Evolutionary conservation across 1,140 invertebrate genomes (phyloP).

Genomic region (Steinernema khuongi): DNA sequence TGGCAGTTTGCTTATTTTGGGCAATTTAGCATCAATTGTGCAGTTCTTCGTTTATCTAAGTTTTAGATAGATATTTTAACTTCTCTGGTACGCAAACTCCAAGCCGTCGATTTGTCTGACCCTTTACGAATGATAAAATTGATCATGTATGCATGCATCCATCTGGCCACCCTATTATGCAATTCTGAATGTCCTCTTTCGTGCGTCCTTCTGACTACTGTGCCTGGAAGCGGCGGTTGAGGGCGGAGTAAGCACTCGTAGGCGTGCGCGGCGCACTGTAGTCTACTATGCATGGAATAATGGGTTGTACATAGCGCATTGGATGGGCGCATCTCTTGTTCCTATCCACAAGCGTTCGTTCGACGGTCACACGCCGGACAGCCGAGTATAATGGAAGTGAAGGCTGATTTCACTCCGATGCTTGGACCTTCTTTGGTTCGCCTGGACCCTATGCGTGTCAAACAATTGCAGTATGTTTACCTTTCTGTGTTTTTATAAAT

Average conservation of each 20-base stretch:
- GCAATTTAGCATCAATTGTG: no score
- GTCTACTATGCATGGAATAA: background rate
- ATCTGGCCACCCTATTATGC: background rate
- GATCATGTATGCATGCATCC: slow-evolving; percentile 13
- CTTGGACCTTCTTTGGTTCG: slow-evolving; percentile 44
- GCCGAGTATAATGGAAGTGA: slow-evolving; percentile 39
- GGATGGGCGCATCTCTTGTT: background rate
- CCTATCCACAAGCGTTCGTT: background rate
- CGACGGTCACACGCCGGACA: background rate
- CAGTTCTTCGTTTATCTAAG: no score
- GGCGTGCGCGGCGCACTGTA: background rate
- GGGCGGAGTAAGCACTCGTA: background rate
- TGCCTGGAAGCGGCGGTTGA: background rate
- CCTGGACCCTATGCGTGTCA: slow-evolving; percentile 46
- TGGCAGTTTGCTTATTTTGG: no score
- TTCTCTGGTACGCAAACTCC: no score
- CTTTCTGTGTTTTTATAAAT: background rate
- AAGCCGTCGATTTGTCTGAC: background rate
- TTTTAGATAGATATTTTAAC: no score
- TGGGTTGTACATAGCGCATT: background rate
- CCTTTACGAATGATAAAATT: background rate
- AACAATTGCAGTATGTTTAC: slow-evolving; percentile 44
- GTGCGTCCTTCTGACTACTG: background rate
- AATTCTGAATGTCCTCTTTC: slow-evolving; percentile 12
- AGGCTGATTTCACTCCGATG: slow-evolving; percentile 43